Percentiles rank a stretch among this genome's conserved stretches.
Evolutionary conservation across 2,113 vertebrate species (phyloP).

Genomic region (Prunella fulvescens): DNA sequence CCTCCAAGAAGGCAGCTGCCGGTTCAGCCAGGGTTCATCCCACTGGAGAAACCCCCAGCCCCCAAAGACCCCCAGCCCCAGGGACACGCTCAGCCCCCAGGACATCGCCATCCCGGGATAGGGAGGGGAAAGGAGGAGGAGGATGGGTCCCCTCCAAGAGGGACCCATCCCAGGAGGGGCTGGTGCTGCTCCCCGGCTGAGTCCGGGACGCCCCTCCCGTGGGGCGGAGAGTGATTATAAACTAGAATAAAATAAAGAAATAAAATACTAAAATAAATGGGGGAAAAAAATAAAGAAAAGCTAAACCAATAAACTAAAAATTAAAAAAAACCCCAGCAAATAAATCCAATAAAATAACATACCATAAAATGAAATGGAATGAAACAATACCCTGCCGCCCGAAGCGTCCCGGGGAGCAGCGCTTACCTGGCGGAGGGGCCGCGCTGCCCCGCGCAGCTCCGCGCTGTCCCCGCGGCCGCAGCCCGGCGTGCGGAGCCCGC

Average conservation of each 20-base stretch:
- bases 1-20: neutral
- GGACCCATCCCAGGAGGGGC: neutral
- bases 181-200: neutral
- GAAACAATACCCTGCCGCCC: rapidly evolving
- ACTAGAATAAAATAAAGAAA: neutral
- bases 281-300: rapidly evolving
- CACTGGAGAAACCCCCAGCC: neutral
- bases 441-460: neutral
- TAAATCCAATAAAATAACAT: neutral
- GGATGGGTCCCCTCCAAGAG: neutral
- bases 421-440: neutral
- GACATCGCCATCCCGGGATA: neutral
- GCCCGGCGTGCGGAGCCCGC: neutral
- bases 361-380: neutral
- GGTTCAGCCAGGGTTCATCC: neutral
- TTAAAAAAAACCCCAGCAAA: neutral
- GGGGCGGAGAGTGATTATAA: neutral
- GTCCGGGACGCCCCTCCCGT: neutral
- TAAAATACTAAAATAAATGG: neutral
- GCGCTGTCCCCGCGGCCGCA: conserved; percentile 3
- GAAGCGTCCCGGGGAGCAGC: neutral
- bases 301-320: neutral
- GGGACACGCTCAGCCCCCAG: neutral
- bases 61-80: neutral
- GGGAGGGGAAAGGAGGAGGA: neutral